A percentile compares a stretch with the other conserved stretches of the same genome.
These are phyloP conservation scores for Melanerpes aurifrons DNA, from an alignment of 2,113 vertebrate species.

Conservation along the genomic window DNA sequence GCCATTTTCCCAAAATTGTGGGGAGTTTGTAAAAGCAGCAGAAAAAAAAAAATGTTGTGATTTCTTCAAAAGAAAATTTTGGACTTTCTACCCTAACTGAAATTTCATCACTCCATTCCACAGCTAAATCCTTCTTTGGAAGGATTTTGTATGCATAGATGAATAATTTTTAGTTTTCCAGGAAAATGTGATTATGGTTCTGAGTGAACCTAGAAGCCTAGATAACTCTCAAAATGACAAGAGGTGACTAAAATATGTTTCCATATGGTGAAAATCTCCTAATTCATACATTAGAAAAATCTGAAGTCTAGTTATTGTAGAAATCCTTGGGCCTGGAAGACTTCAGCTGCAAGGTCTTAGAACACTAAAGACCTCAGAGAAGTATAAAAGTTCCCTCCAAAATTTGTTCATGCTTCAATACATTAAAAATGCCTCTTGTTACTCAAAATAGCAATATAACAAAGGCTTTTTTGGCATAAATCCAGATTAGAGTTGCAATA, in stretches of 20 bases:
- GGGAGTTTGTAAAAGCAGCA: background rate
- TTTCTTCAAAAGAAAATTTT: background rate
- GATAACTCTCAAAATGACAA: background rate
- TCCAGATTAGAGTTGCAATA: slow-evolving; percentile 35
- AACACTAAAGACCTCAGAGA: slow-evolving; percentile 14
- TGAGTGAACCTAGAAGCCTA: background rate
- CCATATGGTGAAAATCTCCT: background rate
- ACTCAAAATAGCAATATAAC: slow-evolving; percentile 32
- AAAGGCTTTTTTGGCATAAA: background rate
- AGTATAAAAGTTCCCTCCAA: background rate
- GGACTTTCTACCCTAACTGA: background rate
- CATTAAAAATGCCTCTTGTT: slow-evolving; percentile 17
- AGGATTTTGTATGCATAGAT: background rate
- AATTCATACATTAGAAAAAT: background rate
- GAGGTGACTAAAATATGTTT: background rate
- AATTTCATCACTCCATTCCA: background rate
- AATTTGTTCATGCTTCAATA: background rate
- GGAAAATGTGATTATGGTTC: background rate
- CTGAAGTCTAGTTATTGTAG: background rate
- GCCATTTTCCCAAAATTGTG: background rate
- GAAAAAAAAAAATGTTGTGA: background rate
- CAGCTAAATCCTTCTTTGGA: background rate
- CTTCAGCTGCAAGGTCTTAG: background rate
- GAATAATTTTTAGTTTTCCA: background rate
- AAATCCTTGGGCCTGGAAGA: slow-evolving; percentile 9